Evolutionary conservation across 2,888 invertebrate genomes (phyloP).

Genomic region (Tiliacea citrago): DNA sequence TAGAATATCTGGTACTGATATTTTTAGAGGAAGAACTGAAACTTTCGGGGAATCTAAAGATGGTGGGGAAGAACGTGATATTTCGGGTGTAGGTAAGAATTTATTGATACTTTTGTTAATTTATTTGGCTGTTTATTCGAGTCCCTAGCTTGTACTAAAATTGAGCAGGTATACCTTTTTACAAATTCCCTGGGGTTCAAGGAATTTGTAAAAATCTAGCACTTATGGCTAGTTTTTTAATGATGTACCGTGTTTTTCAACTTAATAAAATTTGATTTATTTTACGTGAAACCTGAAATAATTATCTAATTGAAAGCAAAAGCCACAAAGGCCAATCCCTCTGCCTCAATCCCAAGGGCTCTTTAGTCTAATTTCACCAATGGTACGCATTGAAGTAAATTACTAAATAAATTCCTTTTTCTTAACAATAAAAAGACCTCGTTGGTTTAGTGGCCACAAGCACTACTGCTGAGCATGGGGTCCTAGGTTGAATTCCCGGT

Average conservation of each 20-base stretch:
- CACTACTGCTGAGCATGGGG: too few species aligned
- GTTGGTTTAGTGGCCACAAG: too few species aligned
- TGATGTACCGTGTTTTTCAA: too few species aligned
- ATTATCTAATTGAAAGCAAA: background rate
- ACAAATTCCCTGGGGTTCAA: too few species aligned
- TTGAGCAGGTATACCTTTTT: background rate
- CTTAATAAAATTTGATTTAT: too few species aligned
- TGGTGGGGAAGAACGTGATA: background rate
- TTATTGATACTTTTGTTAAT: too few species aligned
- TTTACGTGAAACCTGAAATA: background rate
- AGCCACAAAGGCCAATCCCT: background rate
- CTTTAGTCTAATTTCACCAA: conserved; percentile 15
- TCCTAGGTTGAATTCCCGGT: too few species aligned
- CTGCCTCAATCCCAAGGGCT: too few species aligned
- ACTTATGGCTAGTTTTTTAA: too few species aligned
- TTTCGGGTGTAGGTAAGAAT: too few species aligned
- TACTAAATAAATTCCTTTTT: background rate
- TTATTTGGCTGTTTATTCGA: background rate
- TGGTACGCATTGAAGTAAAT: conserved; percentile 7
- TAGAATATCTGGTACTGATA: background rate
- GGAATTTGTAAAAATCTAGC: too few species aligned
- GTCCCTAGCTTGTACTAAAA: background rate
- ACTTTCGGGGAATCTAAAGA: too few species aligned
- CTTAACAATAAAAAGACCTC: conserved; percentile 1
- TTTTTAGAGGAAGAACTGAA: background rate